phyloP scores from a whole-genome alignment of 2,888 invertebrate species.

The Stomorhina lunata region DNA sequence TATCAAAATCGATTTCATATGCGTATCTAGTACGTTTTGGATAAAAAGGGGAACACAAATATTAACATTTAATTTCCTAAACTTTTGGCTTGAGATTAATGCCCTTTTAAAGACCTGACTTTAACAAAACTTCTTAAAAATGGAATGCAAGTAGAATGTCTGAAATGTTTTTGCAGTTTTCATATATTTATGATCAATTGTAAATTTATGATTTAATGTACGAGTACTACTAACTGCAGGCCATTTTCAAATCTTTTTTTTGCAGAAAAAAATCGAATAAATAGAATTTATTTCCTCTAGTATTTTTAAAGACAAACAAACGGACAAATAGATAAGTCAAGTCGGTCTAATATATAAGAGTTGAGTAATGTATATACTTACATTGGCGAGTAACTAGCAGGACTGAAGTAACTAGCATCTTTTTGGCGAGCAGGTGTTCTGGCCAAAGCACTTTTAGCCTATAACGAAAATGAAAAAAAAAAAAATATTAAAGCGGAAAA shows the following conservation, averaged over 20 bases:
- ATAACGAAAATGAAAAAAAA: conserved; percentile 67
- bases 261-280: conserved; percentile 5
- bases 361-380: conserved; percentile 70
- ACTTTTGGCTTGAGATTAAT: too few relatives aligned
- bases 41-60: too few relatives aligned
- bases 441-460: conserved; percentile 72
- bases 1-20: too few relatives aligned
- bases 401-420: conserved; percentile 76
- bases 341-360: conserved; percentile 1
- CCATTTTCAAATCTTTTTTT: conserved; percentile 33
- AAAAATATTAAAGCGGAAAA: conserved; percentile 57
- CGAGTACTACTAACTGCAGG: conserved; percentile 44
- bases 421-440: conserved; percentile 75
- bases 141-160: conserved; percentile 16
- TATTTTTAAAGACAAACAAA: conserved; percentile 31
- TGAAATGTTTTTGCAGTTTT: too few relatives aligned
- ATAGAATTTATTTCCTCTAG: conserved; percentile 24
- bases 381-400: conserved; percentile 78
- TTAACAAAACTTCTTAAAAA: neutral
- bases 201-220: conserved; percentile 63
- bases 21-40: too few relatives aligned
- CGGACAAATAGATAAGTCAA: conserved; percentile 29
- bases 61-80: too few relatives aligned
- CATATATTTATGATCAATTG: conserved; percentile 61
- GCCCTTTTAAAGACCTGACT: conserved; percentile 25